phyloP scores from a whole-genome alignment of 2,797 vertebrate genomes.

The Acanthurus lineatus region DNA sequence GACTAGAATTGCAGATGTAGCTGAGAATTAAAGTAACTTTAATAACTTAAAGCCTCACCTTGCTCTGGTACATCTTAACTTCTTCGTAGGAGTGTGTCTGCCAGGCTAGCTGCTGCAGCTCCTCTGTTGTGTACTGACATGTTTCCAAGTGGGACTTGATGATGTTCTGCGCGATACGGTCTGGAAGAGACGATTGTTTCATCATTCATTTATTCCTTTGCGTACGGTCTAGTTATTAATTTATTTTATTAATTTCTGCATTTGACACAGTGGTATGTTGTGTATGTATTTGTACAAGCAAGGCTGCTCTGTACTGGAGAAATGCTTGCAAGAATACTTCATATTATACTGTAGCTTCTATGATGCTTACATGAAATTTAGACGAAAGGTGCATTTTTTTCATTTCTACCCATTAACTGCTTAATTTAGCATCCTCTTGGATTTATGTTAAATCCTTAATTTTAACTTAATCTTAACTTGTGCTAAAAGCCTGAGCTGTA shows the following conservation, averaged over 20 bases:
- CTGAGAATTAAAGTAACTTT: background rate
- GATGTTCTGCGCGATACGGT: constrained; percentile 99
- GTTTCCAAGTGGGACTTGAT: constrained; percentile 99
- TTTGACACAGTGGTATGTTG: background rate
- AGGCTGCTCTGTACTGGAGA: background rate
- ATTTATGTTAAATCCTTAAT: constrained; percentile 40
- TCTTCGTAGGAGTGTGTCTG: constrained; percentile 99
- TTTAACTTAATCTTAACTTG: constrained; percentile 40
- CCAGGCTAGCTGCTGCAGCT: constrained; percentile 98
- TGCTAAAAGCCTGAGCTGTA: constrained; percentile 34
- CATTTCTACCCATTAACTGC: background rate
- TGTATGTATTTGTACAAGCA: background rate
- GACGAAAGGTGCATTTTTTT: background rate
- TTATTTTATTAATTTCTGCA: constrained; percentile 1
- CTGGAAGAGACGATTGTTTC: constrained; percentile 76
- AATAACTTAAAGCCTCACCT: constrained; percentile 84
- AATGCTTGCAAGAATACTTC: background rate
- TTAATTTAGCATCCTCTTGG: constrained; percentile 32
- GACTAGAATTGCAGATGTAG: background rate
- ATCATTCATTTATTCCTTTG: constrained; percentile 18
- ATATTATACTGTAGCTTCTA: background rate
- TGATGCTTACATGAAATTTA: background rate
- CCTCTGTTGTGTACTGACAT: constrained; percentile 98
- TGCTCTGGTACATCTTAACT: constrained; percentile 99
- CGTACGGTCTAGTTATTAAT: background rate